Conservation (phyloP, 2,888 invertebrate species). For the Limnephilus marmoratus region DNA sequence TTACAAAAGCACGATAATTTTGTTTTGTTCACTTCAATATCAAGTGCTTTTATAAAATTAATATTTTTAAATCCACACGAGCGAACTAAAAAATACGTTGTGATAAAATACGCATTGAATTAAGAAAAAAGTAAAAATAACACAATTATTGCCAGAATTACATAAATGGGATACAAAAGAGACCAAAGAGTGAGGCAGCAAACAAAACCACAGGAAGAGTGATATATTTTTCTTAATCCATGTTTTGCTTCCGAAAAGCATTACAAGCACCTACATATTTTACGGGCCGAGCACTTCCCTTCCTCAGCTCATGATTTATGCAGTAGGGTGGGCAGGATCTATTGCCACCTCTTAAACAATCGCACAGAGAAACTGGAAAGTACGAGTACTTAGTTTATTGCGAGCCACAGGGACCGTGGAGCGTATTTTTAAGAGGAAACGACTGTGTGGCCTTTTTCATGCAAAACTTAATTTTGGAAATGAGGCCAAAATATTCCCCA, state of each 20-base stretch:
- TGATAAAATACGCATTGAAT: neutral
- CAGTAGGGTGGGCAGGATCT: neutral
- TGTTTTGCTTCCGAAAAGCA: neutral
- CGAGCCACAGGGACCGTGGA: neutral
- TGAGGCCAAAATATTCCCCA: too few relatives aligned
- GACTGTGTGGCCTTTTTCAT: too few relatives aligned
- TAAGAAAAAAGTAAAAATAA: neutral
- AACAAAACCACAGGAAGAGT: neutral
- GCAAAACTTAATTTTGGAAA: too few relatives aligned
- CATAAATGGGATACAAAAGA: neutral
- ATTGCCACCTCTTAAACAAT: neutral
- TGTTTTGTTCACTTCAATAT: too few relatives aligned
- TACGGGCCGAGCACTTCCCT: neutral
- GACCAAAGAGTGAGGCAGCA: neutral
- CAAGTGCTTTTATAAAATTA: neutral
- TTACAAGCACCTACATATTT: constrained; percentile 15
- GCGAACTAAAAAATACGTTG: neutral
- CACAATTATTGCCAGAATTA: too few relatives aligned
- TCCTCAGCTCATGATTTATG: constrained; percentile 14
- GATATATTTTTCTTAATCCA: neutral
- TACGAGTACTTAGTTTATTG: neutral
- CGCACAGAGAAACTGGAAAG: neutral
- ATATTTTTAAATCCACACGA: neutral
- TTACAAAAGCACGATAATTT: neutral
- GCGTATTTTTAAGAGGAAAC: too few relatives aligned